phyloP scores from a whole-genome alignment of 2,797 vertebrate genomes.

The Propithecus deckenii region DNA sequence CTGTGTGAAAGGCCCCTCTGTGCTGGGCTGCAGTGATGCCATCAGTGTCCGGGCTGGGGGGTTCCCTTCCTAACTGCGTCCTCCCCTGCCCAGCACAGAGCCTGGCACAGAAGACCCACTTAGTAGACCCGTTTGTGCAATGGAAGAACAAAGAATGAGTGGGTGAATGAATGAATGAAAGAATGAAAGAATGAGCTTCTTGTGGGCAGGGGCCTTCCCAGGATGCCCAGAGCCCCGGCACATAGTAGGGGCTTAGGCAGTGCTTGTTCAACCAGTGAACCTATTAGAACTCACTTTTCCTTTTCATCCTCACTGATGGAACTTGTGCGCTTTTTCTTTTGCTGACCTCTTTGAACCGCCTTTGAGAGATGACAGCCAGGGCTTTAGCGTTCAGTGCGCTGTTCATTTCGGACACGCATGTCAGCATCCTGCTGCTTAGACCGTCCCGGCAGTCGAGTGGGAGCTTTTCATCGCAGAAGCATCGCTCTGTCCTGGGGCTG shows the following conservation, averaged over 20 bases:
- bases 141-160: neutral
- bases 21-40: neutral
- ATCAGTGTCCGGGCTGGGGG: neutral
- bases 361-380: neutral
- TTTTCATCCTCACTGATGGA: too few species aligned
- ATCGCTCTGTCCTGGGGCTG: neutral
- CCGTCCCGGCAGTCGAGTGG: neutral
- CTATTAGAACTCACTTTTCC: accelerated
- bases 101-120: accelerated
- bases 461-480: neutral
- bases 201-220: neutral
- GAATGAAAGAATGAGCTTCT: neutral
- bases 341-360: neutral
- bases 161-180: neutral
- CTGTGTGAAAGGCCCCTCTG: neutral
- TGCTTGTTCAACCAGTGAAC: accelerated
- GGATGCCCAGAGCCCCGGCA: neutral
- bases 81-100: neutral
- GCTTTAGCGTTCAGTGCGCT: accelerated
- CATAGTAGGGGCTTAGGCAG: neutral
- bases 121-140: accelerated
- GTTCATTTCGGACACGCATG: accelerated
- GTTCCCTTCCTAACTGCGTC: neutral
- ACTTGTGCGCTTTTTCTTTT: too few species aligned
- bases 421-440: neutral